Percentiles rank a stretch among this genome's conserved stretches.
Conservation (phyloP, 1,140 invertebrate genomes). For the Metaphire vulgaris region DNA sequence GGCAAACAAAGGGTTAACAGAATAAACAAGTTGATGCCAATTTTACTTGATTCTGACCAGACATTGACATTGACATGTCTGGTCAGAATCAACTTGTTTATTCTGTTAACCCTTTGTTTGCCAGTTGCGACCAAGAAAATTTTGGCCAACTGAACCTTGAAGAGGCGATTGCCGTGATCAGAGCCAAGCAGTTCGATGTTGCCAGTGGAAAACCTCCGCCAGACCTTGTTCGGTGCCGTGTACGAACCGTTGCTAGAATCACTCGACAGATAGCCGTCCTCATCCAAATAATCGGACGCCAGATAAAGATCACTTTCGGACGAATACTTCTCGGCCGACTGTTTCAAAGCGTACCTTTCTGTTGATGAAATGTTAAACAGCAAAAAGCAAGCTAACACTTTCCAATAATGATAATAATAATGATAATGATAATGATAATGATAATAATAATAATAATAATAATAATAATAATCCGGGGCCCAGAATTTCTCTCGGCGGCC, state of each 20-base stretch:
- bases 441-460: too few species aligned
- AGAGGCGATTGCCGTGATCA: neutral
- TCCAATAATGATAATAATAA: too few species aligned
- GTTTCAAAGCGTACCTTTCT: neutral
- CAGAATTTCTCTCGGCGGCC: too few species aligned
- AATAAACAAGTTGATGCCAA: too few species aligned
- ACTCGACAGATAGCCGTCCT: neutral
- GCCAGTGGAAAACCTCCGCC: neutral
- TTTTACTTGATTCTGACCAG: too few species aligned
- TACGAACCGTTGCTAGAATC: neutral
- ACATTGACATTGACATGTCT: too few species aligned
- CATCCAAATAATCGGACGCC: neutral
- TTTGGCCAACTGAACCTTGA: neutral
- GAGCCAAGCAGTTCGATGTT: neutral
- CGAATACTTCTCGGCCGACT: neutral
- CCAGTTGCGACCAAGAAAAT: too few species aligned
- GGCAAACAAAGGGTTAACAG: too few species aligned
- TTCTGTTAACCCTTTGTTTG: too few species aligned
- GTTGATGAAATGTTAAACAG: neutral
- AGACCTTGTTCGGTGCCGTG: neutral
- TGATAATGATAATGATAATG: too few species aligned
- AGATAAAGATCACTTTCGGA: neutral
- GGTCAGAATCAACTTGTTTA: too few species aligned
- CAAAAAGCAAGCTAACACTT: neutral
- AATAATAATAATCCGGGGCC: too few species aligned